Evolutionary conservation across 2,113 vertebrate species (phyloP).

Genomic region (Chaenogobius annularis): DNA sequence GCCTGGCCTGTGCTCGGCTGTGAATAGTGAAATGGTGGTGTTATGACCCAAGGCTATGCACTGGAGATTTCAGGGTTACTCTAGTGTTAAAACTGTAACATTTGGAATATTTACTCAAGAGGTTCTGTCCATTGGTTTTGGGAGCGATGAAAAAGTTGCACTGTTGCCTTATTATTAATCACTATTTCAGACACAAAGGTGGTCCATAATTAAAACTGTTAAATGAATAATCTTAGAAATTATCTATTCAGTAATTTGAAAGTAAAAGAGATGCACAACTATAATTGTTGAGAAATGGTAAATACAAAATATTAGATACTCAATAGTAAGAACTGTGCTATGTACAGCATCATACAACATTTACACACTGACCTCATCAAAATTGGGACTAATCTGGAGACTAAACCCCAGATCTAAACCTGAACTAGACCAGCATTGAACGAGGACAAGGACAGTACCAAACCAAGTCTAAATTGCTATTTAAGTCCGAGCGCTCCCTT

Average conservation of each 20-base stretch:
- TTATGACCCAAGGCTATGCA: constrained; percentile 36
- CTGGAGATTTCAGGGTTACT: constrained; percentile 31
- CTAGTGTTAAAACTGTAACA: background rate
- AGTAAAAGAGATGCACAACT: background rate
- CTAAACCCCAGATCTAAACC: background rate
- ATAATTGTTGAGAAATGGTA: background rate
- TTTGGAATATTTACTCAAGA: background rate
- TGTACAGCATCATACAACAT: background rate
- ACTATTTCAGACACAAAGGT: no score
- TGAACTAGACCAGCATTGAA: background rate
- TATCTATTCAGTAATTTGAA: background rate
- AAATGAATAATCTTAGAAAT: no score
- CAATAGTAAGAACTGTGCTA: no score
- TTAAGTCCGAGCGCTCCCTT: no score
- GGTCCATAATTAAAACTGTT: no score
- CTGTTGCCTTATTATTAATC: no score
- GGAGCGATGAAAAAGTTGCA: no score
- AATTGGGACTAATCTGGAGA: background rate
- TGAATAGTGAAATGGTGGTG: background rate
- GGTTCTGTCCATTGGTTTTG: no score
- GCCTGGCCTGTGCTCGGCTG: constrained; percentile 3
- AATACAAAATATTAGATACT: no score
- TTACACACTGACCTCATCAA: background rate
- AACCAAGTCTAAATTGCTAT: background rate
- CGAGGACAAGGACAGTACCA: no score